These are phyloP conservation scores for Irena cyanogastra DNA, from an alignment of 2,113 vertebrate genomes.

Conservation along the genomic window DNA sequence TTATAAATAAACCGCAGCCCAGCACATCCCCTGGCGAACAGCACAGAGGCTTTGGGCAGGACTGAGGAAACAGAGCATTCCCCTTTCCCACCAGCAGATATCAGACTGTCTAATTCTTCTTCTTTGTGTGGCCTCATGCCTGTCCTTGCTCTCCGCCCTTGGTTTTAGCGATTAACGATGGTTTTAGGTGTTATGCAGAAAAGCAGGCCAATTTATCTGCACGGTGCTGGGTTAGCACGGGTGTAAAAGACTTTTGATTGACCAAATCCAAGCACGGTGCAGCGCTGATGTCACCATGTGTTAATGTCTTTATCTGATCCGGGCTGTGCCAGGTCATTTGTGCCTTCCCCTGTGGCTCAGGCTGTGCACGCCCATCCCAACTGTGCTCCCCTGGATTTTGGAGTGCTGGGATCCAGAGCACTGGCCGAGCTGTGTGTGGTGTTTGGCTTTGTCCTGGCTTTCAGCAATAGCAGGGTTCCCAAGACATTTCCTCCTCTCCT, in stretches of 20 bases:
- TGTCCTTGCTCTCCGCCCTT: neutral
- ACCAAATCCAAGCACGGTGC: neutral
- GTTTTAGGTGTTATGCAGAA: neutral
- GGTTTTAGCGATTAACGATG: neutral
- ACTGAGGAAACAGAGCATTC: neutral
- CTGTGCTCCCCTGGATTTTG: fast-evolving
- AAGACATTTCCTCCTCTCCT: neutral
- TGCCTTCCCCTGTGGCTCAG: neutral
- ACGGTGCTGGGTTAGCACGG: neutral
- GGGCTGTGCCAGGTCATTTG: neutral
- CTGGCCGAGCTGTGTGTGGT: neutral
- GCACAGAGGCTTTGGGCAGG: neutral
- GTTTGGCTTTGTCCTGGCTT: neutral
- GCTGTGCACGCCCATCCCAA: fast-evolving
- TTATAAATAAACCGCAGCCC: slow-evolving; percentile 19
- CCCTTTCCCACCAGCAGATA: slow-evolving; percentile 41
- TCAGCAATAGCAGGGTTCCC: neutral
- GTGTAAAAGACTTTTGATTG: neutral
- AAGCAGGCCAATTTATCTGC: neutral
- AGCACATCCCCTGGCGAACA: neutral
- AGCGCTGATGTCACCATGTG: fast-evolving
- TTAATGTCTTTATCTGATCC: neutral
- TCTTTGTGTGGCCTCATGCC: neutral
- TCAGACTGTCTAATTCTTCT: neutral
- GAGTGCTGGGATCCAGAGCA: neutral